These are phyloP conservation scores for Gastracanthus pulcherrimus DNA, from an alignment of 2,888 invertebrate genomes.

Conservation along the genomic window DNA sequence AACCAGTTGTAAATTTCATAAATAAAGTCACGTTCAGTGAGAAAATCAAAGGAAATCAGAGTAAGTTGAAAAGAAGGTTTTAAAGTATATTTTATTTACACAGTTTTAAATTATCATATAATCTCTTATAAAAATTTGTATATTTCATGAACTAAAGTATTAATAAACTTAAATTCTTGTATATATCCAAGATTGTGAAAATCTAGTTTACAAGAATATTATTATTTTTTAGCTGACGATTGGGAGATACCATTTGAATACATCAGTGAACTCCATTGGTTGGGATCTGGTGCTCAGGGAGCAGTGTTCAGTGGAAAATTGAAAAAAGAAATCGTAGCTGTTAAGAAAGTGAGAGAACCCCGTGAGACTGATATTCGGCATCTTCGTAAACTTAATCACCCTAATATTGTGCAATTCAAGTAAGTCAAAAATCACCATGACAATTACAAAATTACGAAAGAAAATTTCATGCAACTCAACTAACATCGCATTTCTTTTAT, in stretches of 20 bases:
- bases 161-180: neutral
- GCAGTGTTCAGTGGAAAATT: slow-evolving; percentile 94
- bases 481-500: neutral
- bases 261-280: slow-evolving; percentile 92
- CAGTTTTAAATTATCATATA: neutral
- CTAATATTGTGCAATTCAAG: slow-evolving; percentile 95
- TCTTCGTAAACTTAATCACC: slow-evolving; percentile 93
- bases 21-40: slow-evolving; percentile 87
- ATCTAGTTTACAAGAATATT: neutral
- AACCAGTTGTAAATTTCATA: slow-evolving; percentile 89
- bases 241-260: slow-evolving; percentile 98
- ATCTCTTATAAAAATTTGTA: neutral
- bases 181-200: too few relatives aligned
- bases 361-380: slow-evolving; percentile 96
- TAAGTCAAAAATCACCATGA: slow-evolving; percentile 70
- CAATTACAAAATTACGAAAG: neutral
- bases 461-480: neutral
- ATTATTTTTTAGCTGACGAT: slow-evolving; percentile 85
- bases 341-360: slow-evolving; percentile 95
- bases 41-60: slow-evolving; percentile 82
- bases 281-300: slow-evolving; percentile 97
- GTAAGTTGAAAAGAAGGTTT: too few relatives aligned
- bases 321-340: slow-evolving; percentile 92
- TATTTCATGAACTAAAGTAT: neutral
- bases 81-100: slow-evolving; percentile 2